These are phyloP conservation scores for Eulithis prunata DNA, from an alignment of 2,888 invertebrate genomes.

Conservation along the genomic window DNA sequence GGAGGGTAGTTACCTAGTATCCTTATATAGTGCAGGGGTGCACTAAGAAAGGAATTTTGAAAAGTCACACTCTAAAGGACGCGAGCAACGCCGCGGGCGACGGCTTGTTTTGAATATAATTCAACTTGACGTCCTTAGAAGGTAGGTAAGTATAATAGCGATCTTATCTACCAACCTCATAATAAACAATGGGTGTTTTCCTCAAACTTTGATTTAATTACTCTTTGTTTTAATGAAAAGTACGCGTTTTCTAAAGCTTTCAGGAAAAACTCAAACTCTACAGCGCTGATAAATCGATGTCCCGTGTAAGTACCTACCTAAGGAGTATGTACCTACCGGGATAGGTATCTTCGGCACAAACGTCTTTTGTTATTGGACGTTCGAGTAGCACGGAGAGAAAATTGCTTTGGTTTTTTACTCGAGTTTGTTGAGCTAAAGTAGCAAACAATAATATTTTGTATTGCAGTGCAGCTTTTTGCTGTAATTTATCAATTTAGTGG, in stretches of 20 bases:
- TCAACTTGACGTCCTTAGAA: not conserved
- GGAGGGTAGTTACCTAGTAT: too few relatives aligned
- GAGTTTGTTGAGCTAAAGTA: slow-evolving; percentile 4
- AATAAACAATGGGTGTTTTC: slow-evolving; percentile 31
- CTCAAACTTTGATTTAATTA: slow-evolving; percentile 22
- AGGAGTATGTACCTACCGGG: slow-evolving; percentile 19
- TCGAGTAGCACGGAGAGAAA: slow-evolving; percentile 22
- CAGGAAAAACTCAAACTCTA: slow-evolving; percentile 28
- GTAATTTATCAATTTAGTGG: too few relatives aligned
- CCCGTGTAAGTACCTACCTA: slow-evolving; percentile 15
- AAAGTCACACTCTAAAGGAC: too few relatives aligned
- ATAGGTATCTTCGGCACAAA: slow-evolving; percentile 39
- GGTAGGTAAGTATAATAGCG: not conserved
- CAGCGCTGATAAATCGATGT: slow-evolving; percentile 37
- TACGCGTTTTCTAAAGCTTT: slow-evolving; percentile 25
- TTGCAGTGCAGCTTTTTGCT: not conserved
- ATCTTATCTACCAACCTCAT: slow-evolving; percentile 5
- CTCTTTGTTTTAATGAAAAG: slow-evolving; percentile 25
- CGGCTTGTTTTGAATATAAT: not conserved
- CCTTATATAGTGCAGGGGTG: too few relatives aligned
- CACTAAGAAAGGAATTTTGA: too few relatives aligned
- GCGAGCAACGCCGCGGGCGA: too few relatives aligned
- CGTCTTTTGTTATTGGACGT: slow-evolving; percentile 35
- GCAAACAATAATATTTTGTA: slow-evolving; percentile 3
- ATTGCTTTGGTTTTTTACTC: slow-evolving; percentile 24